Evolutionary conservation across 2,888 invertebrate genomes (phyloP).

Genomic region (Mythimna lalbum): DNA sequence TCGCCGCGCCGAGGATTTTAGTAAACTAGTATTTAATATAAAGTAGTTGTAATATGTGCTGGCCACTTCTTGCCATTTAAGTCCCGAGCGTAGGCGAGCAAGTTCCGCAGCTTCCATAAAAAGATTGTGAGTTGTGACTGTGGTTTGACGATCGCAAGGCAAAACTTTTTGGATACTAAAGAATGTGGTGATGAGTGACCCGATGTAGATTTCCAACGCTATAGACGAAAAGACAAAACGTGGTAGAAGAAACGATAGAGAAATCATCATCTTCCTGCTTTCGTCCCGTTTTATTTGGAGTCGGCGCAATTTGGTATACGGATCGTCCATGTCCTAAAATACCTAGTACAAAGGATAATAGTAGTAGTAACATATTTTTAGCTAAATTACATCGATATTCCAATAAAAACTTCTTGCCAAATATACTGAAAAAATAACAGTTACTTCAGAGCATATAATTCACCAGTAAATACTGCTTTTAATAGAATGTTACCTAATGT

Average conservation of each 20-base stretch:
- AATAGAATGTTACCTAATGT: neutral
- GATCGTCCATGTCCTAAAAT: too few species aligned
- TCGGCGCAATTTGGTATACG: too few species aligned
- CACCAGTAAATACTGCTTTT: neutral
- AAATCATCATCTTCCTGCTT: too few species aligned
- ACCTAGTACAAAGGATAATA: too few species aligned
- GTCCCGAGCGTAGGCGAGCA: conserved; percentile 51
- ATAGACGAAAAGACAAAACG: neutral
- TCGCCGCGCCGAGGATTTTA: conserved; percentile 20
- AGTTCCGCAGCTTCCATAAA: conserved; percentile 40
- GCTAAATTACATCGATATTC: too few species aligned
- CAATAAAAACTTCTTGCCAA: too few species aligned
- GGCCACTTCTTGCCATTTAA: conserved; percentile 45
- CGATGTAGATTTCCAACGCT: neutral
- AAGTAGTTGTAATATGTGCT: conserved; percentile 12
- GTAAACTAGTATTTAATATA: conserved; percentile 3
- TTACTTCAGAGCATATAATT: neutral
- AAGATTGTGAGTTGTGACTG: conserved; percentile 26
- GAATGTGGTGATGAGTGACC: neutral
- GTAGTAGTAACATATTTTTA: too few species aligned
- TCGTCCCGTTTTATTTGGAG: too few species aligned
- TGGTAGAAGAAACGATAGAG: neutral
- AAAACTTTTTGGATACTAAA: neutral
- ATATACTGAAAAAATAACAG: too few species aligned
- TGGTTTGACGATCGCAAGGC: conserved; percentile 8